Evolutionary conservation across 2,113 vertebrate species (phyloP), one percentile per base, ranked within the genome.

Genomic region (Oncorhynchus gorbuscha): DNA sequence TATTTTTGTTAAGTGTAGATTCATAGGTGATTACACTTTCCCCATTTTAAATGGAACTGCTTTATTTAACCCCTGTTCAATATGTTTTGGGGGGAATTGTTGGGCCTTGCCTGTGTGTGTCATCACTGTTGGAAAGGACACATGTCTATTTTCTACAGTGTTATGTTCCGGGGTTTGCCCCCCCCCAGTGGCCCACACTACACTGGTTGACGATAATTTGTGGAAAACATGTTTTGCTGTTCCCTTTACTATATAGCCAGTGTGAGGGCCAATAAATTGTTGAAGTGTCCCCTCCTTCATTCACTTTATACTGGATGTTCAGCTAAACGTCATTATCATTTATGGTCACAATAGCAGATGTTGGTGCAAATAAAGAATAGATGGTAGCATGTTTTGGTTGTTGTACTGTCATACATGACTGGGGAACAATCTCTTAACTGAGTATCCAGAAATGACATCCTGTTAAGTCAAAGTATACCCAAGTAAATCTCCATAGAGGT

Each of bases 191-290:
- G 45, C 28, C 35, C 9, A 9, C 2, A 39, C 7, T 9, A 39
- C 35, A 83, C 39, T 71, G 74, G n/a, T 22, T 22, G 59, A 20
- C 55, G 30, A 45, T 76, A 35, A 28, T 24, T 1, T 26, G 39
- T n/a, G 80, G 35, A 80, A 81, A 86, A 88, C 84, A 86, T 86
- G 83, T 86, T 88, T 84, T 86, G 76, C 77, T 78, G 39, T 59
- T 76, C 55, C 5, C 28, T 13, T 39, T 39, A 65, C 11, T 16
- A 22, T 14, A 67, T 18, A 67, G 11, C 13, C 59, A 51, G 49
- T 61, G 16, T 61, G 59, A 61, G 59, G 59, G 20, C 59, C 20
- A 61, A n/a, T 6, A 61, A n/a, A 61, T 51, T 22, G 16, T 61
- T 51, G 14, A 51, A 8, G 35, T 0, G 35, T 39, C 13, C 3